Percentiles rank a stretch among this genome's conserved stretches.
These are phyloP conservation scores for Cephalopterus ornatus DNA, from an alignment of 2,113 vertebrate species.

Conservation along the genomic window DNA sequence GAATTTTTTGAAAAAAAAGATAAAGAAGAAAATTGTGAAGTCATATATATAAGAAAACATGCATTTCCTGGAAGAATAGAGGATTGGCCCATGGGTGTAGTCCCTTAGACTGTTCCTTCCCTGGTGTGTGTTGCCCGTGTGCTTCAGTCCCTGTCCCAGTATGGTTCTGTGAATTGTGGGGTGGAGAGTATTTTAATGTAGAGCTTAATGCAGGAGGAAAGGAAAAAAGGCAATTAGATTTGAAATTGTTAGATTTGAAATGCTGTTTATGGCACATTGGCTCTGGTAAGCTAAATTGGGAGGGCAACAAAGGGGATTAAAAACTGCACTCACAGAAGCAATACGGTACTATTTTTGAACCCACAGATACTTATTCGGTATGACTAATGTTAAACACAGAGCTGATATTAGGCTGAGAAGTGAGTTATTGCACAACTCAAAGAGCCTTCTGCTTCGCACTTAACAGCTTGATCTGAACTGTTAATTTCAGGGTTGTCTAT, in stretches of 20 bases:
- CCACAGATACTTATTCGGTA: not conserved
- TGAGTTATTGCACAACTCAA: not conserved
- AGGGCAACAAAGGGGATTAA: not conserved
- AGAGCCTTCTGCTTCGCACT: not conserved
- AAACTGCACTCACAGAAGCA: not conserved
- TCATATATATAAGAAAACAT: not conserved
- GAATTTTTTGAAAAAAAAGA: not conserved
- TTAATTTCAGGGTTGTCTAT: not conserved
- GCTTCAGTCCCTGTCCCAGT: accelerated
- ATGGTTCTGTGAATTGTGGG: too few species aligned
- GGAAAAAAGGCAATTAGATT: not conserved
- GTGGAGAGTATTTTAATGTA: not conserved
- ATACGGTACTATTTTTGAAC: not conserved
- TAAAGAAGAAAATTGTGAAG: not conserved
- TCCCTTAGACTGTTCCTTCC: not conserved
- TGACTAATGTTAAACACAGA: not conserved
- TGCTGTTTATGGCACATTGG: not conserved
- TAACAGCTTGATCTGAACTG: not conserved
- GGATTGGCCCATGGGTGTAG: not conserved
- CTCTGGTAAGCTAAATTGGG: not conserved
- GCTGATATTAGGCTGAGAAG: not conserved
- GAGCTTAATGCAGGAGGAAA: not conserved
- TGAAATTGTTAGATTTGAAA: not conserved
- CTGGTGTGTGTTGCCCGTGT: accelerated
- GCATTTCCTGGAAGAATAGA: not conserved